A percentile compares a stretch with the other conserved stretches of the same genome.
These are phyloP conservation scores for Gallinago solitaria DNA, from an alignment of 2,797 vertebrate genomes.

Conservation along the genomic window DNA sequence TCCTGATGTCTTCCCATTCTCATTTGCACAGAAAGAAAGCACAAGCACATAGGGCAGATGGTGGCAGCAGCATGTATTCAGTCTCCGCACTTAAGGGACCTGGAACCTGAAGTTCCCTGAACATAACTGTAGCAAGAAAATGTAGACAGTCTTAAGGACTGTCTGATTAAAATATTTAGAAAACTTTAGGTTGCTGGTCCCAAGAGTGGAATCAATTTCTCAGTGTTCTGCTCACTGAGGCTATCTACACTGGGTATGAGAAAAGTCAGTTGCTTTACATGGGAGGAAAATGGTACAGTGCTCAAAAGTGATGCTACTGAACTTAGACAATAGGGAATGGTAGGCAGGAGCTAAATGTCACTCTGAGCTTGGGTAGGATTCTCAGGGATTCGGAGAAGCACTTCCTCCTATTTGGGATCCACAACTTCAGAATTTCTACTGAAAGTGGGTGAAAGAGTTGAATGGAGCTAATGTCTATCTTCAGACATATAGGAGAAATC, in stretches of 20 bases:
- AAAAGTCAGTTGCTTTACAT: background rate
- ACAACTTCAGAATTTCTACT: background rate
- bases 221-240: background rate
- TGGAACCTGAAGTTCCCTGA: background rate
- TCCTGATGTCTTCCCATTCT: background rate
- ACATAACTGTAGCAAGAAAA: background rate
- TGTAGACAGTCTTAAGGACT: background rate
- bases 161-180: conserved; percentile 7
- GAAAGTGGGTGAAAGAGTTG: background rate
- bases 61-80: background rate
- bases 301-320: background rate
- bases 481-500: background rate
- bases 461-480: background rate
- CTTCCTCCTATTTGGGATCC: background rate
- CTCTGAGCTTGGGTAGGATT: background rate
- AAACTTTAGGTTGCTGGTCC: background rate
- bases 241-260: background rate
- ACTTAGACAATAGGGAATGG: background rate
- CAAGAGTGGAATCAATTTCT: background rate
- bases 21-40: background rate
- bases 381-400: background rate
- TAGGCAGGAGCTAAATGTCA: background rate
- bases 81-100: background rate
- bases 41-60: background rate
- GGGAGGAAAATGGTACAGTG: background rate